Evolutionary conservation across 2,888 invertebrate species (phyloP).

Genomic region (Xestia c-nigrum): DNA sequence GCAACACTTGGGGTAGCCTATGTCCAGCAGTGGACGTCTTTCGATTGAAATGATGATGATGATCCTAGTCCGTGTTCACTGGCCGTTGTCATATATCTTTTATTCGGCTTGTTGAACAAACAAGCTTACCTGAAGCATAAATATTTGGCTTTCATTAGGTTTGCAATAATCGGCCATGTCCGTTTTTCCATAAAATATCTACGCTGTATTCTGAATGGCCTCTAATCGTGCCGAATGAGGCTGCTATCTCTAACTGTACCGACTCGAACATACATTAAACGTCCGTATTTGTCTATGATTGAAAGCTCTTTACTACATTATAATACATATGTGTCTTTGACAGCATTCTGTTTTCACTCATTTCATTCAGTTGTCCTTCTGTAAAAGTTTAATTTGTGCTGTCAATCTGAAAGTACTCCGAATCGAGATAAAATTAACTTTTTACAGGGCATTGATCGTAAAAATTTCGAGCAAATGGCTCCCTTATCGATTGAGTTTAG

Average conservation of each 20-base stretch:
- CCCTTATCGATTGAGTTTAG: conserved; percentile 41
- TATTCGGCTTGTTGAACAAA: neutral
- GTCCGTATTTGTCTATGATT: neutral
- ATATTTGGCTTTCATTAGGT: neutral
- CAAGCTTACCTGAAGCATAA: neutral
- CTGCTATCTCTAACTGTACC: neutral
- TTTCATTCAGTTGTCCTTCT: neutral
- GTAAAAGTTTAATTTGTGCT: neutral
- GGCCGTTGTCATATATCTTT: too few species aligned
- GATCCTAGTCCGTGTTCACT: too few species aligned
- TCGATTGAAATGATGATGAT: too few species aligned
- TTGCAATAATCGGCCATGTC: neutral
- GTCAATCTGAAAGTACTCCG: conserved; percentile 1
- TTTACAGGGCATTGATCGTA: conserved; percentile 15
- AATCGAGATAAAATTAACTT: conserved; percentile 29
- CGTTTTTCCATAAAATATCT: too few species aligned
- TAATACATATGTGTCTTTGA: neutral
- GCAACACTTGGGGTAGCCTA: too few species aligned
- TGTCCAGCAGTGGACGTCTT: too few species aligned
- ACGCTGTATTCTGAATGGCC: neutral
- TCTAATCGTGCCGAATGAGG: neutral
- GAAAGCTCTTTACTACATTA: neutral
- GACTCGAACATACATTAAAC: too few species aligned
- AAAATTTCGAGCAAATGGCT: conserved; percentile 41
- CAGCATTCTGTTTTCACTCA: neutral